Evolutionary conservation across 2,113 vertebrate species (phyloP).

Genomic region (Gasterosteus nipponicus): DNA sequence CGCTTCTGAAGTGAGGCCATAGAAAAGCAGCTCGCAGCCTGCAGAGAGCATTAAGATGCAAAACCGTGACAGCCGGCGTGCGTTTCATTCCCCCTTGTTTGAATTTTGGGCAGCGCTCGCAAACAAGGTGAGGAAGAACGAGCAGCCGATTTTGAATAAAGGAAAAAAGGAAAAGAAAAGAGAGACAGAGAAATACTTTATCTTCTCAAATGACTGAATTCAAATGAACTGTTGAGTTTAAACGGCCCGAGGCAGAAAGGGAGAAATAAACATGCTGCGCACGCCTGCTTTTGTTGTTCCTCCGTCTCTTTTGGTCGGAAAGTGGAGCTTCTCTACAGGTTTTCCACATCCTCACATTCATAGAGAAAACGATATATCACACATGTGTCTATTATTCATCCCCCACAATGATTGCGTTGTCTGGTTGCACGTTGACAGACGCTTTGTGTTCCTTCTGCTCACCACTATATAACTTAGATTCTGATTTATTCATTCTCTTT

Average conservation of each 20-base stretch:
- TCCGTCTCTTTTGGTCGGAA: conserved; percentile 50
- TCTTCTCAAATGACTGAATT: conserved; percentile 77
- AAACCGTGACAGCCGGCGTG: conserved; percentile 40
- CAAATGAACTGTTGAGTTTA: conserved; percentile 74
- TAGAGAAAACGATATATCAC: conserved; percentile 6
- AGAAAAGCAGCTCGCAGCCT: conserved; percentile 52
- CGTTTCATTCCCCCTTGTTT: conserved; percentile 53
- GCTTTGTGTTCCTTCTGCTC: background rate
- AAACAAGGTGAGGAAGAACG: conserved; percentile 71
- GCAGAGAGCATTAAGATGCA: conserved; percentile 59
- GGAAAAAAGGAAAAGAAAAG: conserved; percentile 16
- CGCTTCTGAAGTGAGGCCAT: conserved; percentile 57
- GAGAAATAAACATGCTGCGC: conserved; percentile 69
- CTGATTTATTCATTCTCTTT: conserved; percentile 21
- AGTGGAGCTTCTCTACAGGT: conserved; percentile 50
- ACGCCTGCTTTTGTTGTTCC: conserved; percentile 64
- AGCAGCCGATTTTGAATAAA: conserved; percentile 44
- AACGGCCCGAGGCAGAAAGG: conserved; percentile 58
- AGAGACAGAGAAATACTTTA: conserved; percentile 65
- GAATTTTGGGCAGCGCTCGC: conserved; percentile 56
- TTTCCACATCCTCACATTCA: conserved; percentile 32
- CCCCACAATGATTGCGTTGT: conserved; percentile 6
- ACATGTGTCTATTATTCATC: background rate
- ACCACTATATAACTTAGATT: background rate
- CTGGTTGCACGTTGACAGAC: conserved; percentile 13